Percentiles rank a stretch among this genome's conserved stretches.
These are phyloP conservation scores for Rhynchotus rufescens DNA, from an alignment of 2,797 vertebrate species.

Conservation along the genomic window DNA sequence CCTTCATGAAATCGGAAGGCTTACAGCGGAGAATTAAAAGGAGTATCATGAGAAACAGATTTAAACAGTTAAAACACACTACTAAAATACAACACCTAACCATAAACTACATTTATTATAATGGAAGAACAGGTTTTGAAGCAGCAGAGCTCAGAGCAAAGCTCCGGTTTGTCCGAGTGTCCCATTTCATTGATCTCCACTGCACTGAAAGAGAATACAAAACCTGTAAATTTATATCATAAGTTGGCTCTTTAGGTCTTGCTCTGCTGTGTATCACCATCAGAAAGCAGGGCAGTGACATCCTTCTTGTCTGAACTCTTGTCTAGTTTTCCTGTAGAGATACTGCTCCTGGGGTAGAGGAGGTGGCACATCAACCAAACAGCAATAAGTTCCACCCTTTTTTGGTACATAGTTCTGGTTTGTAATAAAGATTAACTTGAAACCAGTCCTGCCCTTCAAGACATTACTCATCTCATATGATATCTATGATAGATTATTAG, in stretches of 20 bases:
- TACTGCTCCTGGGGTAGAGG: rapidly evolving
- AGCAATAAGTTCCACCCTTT: background rate
- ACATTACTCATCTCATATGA: background rate
- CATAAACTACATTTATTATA: background rate
- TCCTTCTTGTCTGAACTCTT: background rate
- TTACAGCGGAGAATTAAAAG: background rate
- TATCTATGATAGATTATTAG: conserved; percentile 9
- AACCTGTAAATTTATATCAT: background rate
- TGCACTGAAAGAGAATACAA: background rate
- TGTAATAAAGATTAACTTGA: conserved; percentile 11
- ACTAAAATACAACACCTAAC: background rate
- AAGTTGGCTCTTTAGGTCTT: background rate
- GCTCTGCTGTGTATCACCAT: background rate
- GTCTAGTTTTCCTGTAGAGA: background rate
- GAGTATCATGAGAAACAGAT: background rate
- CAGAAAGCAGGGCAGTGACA: background rate
- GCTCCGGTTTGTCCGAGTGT: background rate
- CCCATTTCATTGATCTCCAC: background rate
- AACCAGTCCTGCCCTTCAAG: background rate
- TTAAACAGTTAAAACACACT: background rate
- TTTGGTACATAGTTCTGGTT: background rate
- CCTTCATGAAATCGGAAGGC: background rate
- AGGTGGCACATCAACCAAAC: background rate
- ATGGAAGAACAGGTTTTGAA: background rate
- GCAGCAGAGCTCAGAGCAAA: background rate